Evolutionary conservation across 2,888 invertebrate species (phyloP), one percentile per base, ranked within the genome.

Genomic region (Deladenus siricidicola): DNA sequence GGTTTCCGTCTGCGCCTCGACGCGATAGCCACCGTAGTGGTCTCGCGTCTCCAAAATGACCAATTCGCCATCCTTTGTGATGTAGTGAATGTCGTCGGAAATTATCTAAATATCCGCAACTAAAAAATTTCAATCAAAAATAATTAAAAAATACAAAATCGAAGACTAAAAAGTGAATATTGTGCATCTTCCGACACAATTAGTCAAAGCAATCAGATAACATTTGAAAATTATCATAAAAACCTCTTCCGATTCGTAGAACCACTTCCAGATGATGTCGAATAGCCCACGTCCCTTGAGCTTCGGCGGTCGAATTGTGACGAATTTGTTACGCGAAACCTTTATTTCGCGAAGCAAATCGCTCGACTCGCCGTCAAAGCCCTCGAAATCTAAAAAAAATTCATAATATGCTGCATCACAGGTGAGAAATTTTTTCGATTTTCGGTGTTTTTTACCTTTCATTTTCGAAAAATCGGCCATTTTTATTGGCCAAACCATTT

Each of bases 41-140:
- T 56, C 24, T 56, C 44, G 24, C 48, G 65, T 67, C 39, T 63
- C 63, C 10, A 68, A 62, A 43, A 73, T 66, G 4, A 74, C 64
- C n/a, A 74, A 58, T 63, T 73, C 70, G 17, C 74, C 74, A 23
- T 63, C 58, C 10, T 61, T 48, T 21, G 74, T 68, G 43, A 74
- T 62, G 59, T 66, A 72, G 58, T 70, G 70, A 21, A 70, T 60
- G 4, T 62, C 65, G 58, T 72, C 68, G 44, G 70, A 60, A 47
- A 64, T 58, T 43, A 72, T 62, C 71, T 71, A 63, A 44, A 69
- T 4, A 65, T 21, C 30, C 47, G 48, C 19, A 19, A 3, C n/a
- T 54, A 51, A 56, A n/a, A n/a, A n/a, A n/a, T n/a, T n/a, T n/a
- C n/a, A n/a, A n/a, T n/a, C n/a, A n/a, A n/a, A n/a, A n/a, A n/a